Evolutionary conservation across 2,888 invertebrate species (phyloP).

Genomic region (Eutolmus rufibarbis): DNA sequence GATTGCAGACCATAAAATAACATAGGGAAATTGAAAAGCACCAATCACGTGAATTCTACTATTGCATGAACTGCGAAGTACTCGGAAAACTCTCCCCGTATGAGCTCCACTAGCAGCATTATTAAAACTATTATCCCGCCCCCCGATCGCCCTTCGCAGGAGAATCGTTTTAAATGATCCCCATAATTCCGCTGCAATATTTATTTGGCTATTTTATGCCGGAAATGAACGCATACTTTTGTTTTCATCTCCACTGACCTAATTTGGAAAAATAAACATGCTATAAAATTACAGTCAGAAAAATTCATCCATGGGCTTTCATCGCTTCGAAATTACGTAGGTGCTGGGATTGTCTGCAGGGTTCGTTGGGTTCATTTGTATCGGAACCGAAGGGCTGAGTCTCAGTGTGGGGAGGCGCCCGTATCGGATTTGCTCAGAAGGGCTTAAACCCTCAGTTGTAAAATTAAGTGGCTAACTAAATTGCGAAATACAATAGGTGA

Average conservation of each 20-base stretch:
- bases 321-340: not conserved
- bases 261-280: conserved; percentile 12
- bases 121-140: not conserved
- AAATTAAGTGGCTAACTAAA: conserved; percentile 5
- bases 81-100: not conserved
- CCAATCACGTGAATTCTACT: not conserved
- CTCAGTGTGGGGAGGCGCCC: not conserved
- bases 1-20: not conserved
- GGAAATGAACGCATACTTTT: not conserved
- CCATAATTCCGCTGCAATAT: not conserved
- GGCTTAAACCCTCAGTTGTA: not conserved
- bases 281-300: not conserved
- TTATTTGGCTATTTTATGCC: not conserved
- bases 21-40: not conserved
- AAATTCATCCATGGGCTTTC: not conserved
- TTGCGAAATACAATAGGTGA: not conserved
- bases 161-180: not conserved
- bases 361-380: not conserved
- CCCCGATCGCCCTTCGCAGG: not conserved
- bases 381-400: not conserved
- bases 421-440: not conserved
- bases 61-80: not conserved
- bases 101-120: not conserved
- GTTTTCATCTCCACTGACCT: not conserved
- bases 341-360: not conserved